Evolutionary conservation across 2,113 vertebrate species (phyloP).

Genomic region (Antechinus flavipes): DNA sequence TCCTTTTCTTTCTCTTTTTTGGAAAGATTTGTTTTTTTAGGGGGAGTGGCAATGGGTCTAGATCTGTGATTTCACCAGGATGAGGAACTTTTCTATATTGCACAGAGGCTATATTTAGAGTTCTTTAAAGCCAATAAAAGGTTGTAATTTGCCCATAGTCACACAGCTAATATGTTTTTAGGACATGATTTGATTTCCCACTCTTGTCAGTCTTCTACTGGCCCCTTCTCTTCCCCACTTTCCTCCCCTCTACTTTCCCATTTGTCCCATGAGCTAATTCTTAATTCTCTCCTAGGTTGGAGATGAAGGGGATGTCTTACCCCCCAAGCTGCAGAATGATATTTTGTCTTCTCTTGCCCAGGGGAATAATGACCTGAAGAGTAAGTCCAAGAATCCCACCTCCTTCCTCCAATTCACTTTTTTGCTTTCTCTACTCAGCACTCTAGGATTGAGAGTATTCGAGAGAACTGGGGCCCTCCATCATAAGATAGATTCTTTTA

Average conservation of each 20-base stretch:
- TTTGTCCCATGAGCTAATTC: neutral
- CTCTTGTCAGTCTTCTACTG: neutral
- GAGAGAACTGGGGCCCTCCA: neutral
- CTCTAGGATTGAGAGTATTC: neutral
- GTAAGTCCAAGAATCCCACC: conserved; percentile 78
- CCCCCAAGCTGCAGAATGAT: conserved; percentile 90
- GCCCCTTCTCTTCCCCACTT: accelerated
- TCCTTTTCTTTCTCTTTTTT: too few relatives aligned
- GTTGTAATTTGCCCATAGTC: neutral
- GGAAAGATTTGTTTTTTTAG: neutral
- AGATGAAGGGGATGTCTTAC: conserved; percentile 91
- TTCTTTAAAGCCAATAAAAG: neutral
- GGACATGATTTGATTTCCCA: neutral
- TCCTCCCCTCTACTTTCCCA: accelerated
- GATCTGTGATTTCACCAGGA: neutral
- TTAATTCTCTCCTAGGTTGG: conserved; percentile 85
- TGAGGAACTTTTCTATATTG: neutral
- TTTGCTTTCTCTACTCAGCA: neutral
- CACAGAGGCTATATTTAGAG: neutral
- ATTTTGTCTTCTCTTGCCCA: conserved; percentile 83
- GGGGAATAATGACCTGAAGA: conserved; percentile 76
- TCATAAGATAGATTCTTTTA: neutral
- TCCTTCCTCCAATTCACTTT: neutral
- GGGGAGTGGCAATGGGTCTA: neutral
- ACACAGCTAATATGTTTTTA: neutral